phyloP scores from a whole-genome alignment of 2,113 vertebrate genomes.

The Actinemys pallida region DNA sequence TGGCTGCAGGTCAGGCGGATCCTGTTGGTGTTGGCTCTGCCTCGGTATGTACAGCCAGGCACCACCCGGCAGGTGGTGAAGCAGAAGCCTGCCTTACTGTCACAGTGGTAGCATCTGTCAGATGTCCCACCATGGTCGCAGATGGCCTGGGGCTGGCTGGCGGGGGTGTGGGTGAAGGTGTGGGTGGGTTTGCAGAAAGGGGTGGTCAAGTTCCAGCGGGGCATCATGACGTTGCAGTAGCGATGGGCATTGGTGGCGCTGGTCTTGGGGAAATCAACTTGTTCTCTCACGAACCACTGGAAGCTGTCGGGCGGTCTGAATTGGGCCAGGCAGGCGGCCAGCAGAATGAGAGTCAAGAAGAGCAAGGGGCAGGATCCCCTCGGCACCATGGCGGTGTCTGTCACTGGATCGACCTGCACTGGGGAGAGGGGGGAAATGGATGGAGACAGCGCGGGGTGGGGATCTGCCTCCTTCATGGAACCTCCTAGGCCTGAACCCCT shows the following conservation, averaged over 20 bases:
- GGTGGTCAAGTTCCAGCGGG: background rate
- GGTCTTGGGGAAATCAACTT: background rate
- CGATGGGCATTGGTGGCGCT: background rate
- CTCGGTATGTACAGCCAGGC: background rate
- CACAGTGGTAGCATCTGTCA: background rate
- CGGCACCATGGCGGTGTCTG: background rate
- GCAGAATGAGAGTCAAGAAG: background rate
- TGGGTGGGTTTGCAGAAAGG: constrained; percentile 49
- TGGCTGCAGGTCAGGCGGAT: background rate
- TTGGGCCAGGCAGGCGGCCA: background rate
- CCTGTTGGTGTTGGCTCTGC: background rate
- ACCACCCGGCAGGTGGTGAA: background rate
- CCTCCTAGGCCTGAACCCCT: no score
- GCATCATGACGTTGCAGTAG: background rate
- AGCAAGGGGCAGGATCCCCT: background rate
- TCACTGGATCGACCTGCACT: background rate
- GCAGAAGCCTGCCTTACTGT: background rate
- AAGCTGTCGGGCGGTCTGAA: background rate
- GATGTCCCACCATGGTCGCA: background rate
- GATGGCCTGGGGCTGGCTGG: background rate
- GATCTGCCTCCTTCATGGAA: no score
- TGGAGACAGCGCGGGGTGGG: background rate
- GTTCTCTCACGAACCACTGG: background rate
- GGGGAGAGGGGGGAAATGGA: background rate
- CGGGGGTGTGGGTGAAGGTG: constrained; percentile 53